phyloP scores from a whole-genome alignment of 1,140 invertebrate species.

The Physella acuta region DNA sequence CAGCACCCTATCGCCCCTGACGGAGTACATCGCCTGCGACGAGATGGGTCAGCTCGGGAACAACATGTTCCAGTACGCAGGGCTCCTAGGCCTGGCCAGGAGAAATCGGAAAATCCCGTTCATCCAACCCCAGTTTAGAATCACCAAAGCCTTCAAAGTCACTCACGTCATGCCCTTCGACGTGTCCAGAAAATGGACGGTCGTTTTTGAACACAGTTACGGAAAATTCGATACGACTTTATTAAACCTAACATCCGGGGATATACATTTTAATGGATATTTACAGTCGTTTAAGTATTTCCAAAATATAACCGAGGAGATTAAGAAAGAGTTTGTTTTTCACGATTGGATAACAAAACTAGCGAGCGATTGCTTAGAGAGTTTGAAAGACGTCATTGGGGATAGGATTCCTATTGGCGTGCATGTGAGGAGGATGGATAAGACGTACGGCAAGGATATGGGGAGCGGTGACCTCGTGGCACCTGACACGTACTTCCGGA shows the following conservation, averaged over 20 bases:
- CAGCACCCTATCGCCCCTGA: no score
- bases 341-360: slow-evolving; percentile 13
- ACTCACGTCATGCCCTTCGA: not conserved
- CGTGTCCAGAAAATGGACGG: not conserved
- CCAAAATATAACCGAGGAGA: slow-evolving; percentile 26
- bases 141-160: not conserved
- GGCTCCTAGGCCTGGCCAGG: not conserved
- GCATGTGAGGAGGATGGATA: slow-evolving; percentile 26
- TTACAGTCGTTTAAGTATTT: slow-evolving; percentile 52
- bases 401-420: slow-evolving; percentile 9
- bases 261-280: slow-evolving; percentile 33
- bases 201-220: slow-evolving; percentile 5
- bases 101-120: not conserved
- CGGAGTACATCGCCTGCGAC: no score
- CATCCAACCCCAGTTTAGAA: not conserved
- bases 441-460: not conserved
- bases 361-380: slow-evolving; percentile 1
- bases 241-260: slow-evolving; percentile 11
- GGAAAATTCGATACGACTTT: slow-evolving; percentile 22
- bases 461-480: slow-evolving; percentile 15
- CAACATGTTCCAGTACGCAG: not conserved
- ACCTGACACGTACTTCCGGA: slow-evolving; percentile 10
- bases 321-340: slow-evolving; percentile 38
- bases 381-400: not conserved
- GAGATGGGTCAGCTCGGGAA: not conserved